A percentile compares a stretch with the other conserved stretches of the same genome.
Conservation (phyloP, 1,140 invertebrate species). For the Lethrus apterus region DNA sequence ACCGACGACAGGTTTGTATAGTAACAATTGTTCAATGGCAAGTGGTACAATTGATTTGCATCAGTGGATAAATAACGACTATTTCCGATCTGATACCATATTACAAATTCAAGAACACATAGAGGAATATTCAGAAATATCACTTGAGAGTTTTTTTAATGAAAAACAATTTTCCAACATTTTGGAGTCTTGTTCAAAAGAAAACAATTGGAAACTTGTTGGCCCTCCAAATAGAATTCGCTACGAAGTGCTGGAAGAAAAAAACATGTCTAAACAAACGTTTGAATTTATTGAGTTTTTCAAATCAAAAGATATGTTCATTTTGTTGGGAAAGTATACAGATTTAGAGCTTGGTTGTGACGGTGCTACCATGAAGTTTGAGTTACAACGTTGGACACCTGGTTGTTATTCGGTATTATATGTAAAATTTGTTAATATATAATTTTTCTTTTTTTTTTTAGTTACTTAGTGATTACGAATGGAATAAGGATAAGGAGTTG, state of each 20-base stretch:
- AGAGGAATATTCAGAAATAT: constrained; percentile 51
- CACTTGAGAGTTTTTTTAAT: constrained; percentile 48
- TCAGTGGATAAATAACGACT: constrained; percentile 44
- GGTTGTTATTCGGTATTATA: constrained; percentile 53
- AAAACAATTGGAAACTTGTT: constrained; percentile 45
- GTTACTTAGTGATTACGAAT: constrained; percentile 43
- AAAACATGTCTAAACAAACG: constrained; percentile 42
- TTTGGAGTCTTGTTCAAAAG: constrained; percentile 30
- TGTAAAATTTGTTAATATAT: constrained; percentile 9
- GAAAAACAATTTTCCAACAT: constrained; percentile 40
- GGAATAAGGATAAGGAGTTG: constrained; percentile 45
- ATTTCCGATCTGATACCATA: constrained; percentile 43
- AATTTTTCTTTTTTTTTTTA: constrained; percentile 23
- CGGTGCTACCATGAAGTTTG: constrained; percentile 45
- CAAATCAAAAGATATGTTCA: constrained; percentile 46
- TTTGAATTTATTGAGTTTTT: constrained; percentile 46
- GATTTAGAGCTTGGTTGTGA: constrained; percentile 50
- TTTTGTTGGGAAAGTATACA: constrained; percentile 55
- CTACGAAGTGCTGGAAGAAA: constrained; percentile 48
- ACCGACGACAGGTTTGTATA: constrained; percentile 26
- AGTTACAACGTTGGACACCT: constrained; percentile 59
- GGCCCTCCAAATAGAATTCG: constrained; percentile 56
- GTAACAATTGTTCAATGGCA: constrained; percentile 25
- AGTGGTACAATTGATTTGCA: constrained; percentile 33
- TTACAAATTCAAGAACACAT: constrained; percentile 49